phyloP scores from a whole-genome alignment of 1,140 invertebrate species.

The Zaprionus gabonicus region DNA sequence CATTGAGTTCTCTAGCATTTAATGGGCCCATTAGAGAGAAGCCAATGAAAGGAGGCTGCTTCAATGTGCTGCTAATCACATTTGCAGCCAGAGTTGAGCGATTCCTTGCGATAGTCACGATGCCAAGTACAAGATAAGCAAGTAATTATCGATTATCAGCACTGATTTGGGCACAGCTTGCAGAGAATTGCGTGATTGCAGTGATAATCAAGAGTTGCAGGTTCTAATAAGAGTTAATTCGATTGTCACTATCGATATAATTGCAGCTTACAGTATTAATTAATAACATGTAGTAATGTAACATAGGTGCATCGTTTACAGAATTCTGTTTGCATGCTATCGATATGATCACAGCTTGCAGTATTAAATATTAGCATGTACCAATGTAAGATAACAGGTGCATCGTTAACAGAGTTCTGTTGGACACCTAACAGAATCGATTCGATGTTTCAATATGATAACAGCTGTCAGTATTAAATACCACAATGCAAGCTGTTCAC shows the following conservation, averaged over 20 bases:
- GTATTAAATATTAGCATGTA: no score
- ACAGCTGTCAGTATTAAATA: background rate
- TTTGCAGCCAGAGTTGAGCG: constrained; percentile 19
- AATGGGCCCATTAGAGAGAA: constrained; percentile 65
- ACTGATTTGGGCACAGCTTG: background rate
- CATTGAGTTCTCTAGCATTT: constrained; percentile 66
- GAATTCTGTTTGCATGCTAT: no score
- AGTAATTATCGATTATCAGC: background rate
- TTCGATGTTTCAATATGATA: background rate
- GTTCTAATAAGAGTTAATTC: no score
- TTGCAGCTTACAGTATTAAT: background rate
- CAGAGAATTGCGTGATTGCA: background rate
- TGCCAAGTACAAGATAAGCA: background rate
- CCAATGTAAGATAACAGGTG: background rate
- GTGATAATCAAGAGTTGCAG: background rate
- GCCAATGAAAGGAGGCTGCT: constrained; percentile 56
- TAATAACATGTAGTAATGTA: no score
- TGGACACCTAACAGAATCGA: no score
- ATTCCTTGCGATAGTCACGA: background rate
- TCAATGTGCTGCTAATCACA: constrained; percentile 80
- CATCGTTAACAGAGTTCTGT: no score
- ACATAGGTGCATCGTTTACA: no score
- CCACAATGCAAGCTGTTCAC: background rate
- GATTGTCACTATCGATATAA: background rate
- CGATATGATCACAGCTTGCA: no score